Evolutionary conservation across 1,140 invertebrate genomes (phyloP), one percentile per base, ranked within the genome.

Genomic region (Hylyphantes graminicola): DNA sequence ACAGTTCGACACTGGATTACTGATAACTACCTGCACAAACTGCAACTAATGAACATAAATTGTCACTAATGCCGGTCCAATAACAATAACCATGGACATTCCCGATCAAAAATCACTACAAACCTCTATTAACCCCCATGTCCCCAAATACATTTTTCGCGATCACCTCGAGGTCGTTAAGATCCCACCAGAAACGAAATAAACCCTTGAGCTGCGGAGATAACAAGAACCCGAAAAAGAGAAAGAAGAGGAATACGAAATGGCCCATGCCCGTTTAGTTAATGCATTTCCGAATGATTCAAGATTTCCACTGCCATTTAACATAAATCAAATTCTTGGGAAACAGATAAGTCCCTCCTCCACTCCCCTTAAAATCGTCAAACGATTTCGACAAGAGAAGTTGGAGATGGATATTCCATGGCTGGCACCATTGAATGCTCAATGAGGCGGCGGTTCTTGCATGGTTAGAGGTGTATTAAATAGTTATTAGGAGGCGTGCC

Each of bases 401-500:
- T 78, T 64, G 48, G 59, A 81, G 81, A 83, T 83, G 70, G 81
- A 83, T 83, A 64, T 75, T 76, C 55, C 81, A 83, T 82, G 21
- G 50, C 19, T 55, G n/a, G 79, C 72, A 50, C 70, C 81, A 83
- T 83, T 83, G 81, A 51, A 65, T 63, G 72, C 48, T 57, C 81
- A 83, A 83, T 83, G 81, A 83, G 35, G 61, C 81, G 72, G 51
- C 54, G 13, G 17, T 35, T 63, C 68, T n/a, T 74, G 79, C 79
- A 82, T 74, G 81, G 70, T 83, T 75, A 75, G 81, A 68, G 57
- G 81, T 76, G 72, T 83, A 83, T 83, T 83, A 74, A 83, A 83
- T 76, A 83, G 81, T 83, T 83, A 83, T 83, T 83, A 83, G 54
- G 68, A 57, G 70, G 81, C 72, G 72, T 57, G 12, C 67, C 12